Percentiles rank a stretch among this genome's conserved stretches.
Evolutionary conservation across 2,113 vertebrate genomes (phyloP).

Genomic region (Micromys minutus): DNA sequence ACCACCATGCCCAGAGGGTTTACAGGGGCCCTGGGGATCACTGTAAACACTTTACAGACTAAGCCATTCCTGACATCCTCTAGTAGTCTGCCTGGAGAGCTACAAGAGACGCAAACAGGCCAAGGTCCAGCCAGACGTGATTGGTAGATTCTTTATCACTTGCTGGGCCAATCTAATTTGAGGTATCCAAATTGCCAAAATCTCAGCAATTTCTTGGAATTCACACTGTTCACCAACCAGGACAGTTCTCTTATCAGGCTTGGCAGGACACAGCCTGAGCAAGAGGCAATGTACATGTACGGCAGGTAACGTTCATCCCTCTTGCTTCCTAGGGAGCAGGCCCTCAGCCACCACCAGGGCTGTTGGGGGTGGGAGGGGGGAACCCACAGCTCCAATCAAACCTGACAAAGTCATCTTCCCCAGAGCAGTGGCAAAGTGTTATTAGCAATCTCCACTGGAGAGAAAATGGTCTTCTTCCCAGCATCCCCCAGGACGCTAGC

Average conservation of each 20-base stretch:
- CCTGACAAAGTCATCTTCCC: constrained; percentile 46
- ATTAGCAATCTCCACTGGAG: rapidly evolving
- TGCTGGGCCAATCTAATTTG: constrained; percentile 57
- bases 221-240: constrained; percentile 7
- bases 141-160: constrained; percentile 51
- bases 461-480: background rate
- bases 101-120: background rate
- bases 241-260: constrained; percentile 64
- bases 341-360: background rate
- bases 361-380: background rate
- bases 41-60: background rate
- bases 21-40: background rate
- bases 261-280: constrained; percentile 50
- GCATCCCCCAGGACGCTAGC: background rate
- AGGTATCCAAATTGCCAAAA: constrained; percentile 52
- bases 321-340: background rate
- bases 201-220: constrained; percentile 59
- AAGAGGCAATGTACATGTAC: background rate
- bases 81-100: background rate
- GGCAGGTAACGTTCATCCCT: constrained; percentile 33
- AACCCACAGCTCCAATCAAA: background rate
- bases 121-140: background rate
- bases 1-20: background rate
- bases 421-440: background rate
- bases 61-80: background rate